Evolutionary conservation across 2,888 invertebrate genomes (phyloP).

Genomic region (Neoascia interrupta): DNA sequence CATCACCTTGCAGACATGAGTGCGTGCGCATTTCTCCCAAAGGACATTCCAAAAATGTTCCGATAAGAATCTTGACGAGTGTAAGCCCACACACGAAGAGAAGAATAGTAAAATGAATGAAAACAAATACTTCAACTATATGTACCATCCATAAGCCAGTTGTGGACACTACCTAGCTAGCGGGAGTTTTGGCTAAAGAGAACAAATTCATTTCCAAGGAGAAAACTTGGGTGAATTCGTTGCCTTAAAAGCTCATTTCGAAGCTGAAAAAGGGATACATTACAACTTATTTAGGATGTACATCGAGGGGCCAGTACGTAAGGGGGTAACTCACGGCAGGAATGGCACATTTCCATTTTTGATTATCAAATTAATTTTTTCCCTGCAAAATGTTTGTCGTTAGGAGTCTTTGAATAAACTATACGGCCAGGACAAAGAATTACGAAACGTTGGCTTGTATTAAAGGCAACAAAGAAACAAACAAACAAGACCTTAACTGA

Average conservation of each 20-base stretch:
- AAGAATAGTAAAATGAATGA: too few species aligned
- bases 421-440: too few species aligned
- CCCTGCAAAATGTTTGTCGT: constrained; percentile 24
- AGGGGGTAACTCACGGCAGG: neutral
- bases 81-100: too few species aligned
- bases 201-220: constrained; percentile 25
- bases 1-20: constrained; percentile 12
- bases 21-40: constrained; percentile 43
- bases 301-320: constrained; percentile 8
- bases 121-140: too few species aligned
- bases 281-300: constrained; percentile 55
- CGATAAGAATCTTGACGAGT: constrained; percentile 9
- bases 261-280: constrained; percentile 55
- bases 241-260: constrained; percentile 42
- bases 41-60: constrained; percentile 13
- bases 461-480: too few species aligned
- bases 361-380: constrained; percentile 69
- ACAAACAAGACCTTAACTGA: constrained; percentile 33
- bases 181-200: neutral
- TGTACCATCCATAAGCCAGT: too few species aligned
- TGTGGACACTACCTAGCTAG: too few species aligned
- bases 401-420: constrained; percentile 29
- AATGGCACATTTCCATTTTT: constrained; percentile 73
- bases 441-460: constrained; percentile 37
- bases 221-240: constrained; percentile 16